These are phyloP conservation scores for Ageneiosus marmoratus DNA, from an alignment of 2,113 vertebrate genomes.

Conservation along the genomic window DNA sequence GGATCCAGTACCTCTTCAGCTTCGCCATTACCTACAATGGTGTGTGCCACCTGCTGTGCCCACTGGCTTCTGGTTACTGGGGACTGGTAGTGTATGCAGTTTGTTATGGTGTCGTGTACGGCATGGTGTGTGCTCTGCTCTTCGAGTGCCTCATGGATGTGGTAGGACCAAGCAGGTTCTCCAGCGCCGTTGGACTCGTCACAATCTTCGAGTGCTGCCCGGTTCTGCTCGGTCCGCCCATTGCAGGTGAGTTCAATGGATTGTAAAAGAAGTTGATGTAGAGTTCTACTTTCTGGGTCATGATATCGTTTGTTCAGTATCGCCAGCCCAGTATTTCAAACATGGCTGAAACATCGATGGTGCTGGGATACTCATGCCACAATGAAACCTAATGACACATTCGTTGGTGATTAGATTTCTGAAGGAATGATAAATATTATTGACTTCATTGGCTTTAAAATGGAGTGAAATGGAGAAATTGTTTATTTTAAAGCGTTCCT, in stretches of 20 bases:
- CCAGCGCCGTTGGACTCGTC: constrained; percentile 77
- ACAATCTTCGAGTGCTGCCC: constrained; percentile 81
- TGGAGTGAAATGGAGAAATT: too few relatives aligned
- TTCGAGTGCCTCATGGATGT: constrained; percentile 84
- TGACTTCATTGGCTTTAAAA: background rate
- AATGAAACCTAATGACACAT: background rate
- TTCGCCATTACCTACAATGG: constrained; percentile 78
- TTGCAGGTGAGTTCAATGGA: constrained; percentile 76
- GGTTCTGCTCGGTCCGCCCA: constrained; percentile 78
- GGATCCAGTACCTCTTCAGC: constrained; percentile 80
- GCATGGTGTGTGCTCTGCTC: constrained; percentile 79
- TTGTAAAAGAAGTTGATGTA: background rate
- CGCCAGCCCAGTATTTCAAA: background rate
- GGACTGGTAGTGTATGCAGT: constrained; percentile 66
- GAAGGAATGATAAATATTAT: background rate
- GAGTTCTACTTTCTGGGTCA: background rate
- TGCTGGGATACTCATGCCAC: background rate
- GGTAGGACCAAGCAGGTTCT: constrained; percentile 74
- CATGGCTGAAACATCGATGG: background rate
- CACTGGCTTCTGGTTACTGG: constrained; percentile 67
- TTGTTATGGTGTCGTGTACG: constrained; percentile 76
- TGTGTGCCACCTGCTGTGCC: constrained; percentile 78
- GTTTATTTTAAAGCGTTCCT: too few relatives aligned
- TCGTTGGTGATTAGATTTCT: background rate
- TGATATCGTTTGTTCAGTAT: background rate